A percentile compares a stretch with the other conserved stretches of the same genome.
Evolutionary conservation across 2,797 vertebrate genomes (phyloP).

Genomic region (Tragopan temminckii): DNA sequence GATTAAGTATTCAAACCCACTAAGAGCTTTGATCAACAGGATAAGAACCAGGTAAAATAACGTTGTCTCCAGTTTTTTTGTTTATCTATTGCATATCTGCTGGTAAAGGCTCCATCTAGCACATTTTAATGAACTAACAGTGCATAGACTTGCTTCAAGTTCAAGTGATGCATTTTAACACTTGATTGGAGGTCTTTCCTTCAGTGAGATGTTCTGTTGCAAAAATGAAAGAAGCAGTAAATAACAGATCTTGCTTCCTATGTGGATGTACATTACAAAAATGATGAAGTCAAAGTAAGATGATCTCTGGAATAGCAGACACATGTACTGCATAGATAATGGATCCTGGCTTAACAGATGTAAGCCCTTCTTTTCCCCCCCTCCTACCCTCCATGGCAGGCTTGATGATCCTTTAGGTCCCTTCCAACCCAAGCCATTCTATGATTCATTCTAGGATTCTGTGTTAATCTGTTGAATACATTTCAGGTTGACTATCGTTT

Average conservation of each 20-base stretch:
- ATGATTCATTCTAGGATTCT: no score
- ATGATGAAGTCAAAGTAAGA: not conserved
- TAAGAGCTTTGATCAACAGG: not conserved
- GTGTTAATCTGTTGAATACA: not conserved
- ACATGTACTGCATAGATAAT: not conserved
- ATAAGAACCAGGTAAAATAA: not conserved
- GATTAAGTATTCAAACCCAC: not conserved
- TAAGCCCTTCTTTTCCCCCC: no score
- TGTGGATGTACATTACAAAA: fast-evolving
- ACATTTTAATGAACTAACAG: not conserved
- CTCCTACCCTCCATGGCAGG: no score
- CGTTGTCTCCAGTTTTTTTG: not conserved
- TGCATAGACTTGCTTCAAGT: not conserved
- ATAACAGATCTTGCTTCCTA: not conserved
- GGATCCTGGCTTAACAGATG: not conserved
- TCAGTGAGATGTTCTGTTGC: not conserved
- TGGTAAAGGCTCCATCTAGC: not conserved
- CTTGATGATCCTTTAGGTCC: no score
- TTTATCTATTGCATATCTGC: not conserved
- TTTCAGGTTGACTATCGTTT: not conserved
- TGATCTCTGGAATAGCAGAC: not conserved
- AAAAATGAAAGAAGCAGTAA: no score
- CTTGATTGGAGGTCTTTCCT: not conserved
- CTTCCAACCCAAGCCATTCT: no score
- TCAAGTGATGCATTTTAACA: not conserved